Evolutionary conservation across 2,797 vertebrate genomes (phyloP).

Genomic region (Phoxinus dragarum): DNA sequence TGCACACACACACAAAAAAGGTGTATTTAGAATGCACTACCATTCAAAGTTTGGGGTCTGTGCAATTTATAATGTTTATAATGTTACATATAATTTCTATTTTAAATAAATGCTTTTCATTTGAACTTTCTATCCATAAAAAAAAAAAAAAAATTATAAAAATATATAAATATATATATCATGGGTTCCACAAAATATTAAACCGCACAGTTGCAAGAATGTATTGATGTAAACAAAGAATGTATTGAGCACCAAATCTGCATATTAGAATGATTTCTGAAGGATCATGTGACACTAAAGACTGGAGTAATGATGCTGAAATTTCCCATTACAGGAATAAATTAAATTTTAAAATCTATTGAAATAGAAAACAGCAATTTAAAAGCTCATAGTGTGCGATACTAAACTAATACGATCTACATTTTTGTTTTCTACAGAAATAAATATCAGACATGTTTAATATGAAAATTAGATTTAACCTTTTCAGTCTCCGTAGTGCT

Average conservation of each 20-base stretch:
- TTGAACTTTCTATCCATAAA: neutral
- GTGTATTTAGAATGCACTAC: neutral
- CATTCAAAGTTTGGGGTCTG: neutral
- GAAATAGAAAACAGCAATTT: neutral
- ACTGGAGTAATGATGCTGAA: neutral
- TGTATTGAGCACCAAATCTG: neutral
- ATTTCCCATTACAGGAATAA: neutral
- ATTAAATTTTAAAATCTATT: neutral
- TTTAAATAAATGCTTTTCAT: neutral
- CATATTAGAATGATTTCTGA: neutral
- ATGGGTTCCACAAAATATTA: neutral
- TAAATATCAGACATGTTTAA: neutral
- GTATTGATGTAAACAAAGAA: no score
- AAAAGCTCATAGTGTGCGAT: neutral
- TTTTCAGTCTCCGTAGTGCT: neutral
- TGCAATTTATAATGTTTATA: neutral
- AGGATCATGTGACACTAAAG: neutral
- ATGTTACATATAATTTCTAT: neutral
- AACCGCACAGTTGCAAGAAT: neutral
- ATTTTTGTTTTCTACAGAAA: neutral
- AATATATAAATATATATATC: neutral
- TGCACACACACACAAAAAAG: neutral
- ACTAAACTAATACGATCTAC: neutral
- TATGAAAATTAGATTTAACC: neutral
- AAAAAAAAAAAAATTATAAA: neutral